Conservation (phyloP, 1,140 invertebrate species). For the Drosophila truncata region DNA sequence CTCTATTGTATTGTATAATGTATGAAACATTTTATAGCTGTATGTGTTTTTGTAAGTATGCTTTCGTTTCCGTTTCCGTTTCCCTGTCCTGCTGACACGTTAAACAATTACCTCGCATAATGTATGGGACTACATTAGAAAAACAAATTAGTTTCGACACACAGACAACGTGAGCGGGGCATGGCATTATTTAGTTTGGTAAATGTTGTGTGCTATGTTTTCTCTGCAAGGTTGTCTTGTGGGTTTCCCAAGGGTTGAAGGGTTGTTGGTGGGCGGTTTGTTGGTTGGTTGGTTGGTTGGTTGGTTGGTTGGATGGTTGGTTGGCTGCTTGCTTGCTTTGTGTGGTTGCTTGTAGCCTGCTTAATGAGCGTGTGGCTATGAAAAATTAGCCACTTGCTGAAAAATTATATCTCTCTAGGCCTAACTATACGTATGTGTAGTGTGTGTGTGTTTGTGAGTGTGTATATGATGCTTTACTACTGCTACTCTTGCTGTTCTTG, state of each 20-base stretch:
- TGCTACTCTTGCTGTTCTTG: conserved; percentile 18
- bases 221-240: conserved; percentile 35
- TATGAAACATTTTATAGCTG: conserved; percentile 65
- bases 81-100: conserved; percentile 61
- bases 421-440: conserved; percentile 56
- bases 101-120: conserved; percentile 77
- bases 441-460: conserved; percentile 53
- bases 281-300: conserved; percentile 13
- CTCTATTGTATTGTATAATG: conserved; percentile 73
- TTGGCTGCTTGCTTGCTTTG: conserved; percentile 13
- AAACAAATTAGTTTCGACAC: conserved; percentile 72
- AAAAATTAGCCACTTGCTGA: conserved; percentile 82
- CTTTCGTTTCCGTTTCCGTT: conserved; percentile 30
- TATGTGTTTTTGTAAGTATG: conserved; percentile 18
- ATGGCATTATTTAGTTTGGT: conserved; percentile 34
- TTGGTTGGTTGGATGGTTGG: conserved; percentile 5
- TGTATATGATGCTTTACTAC: conserved; percentile 52
- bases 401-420: conserved; percentile 70
- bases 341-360: conserved; percentile 44
- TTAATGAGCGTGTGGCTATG: conserved; percentile 79
- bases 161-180: conserved; percentile 46
- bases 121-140: conserved; percentile 74
- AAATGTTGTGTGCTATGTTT: conserved; percentile 34
- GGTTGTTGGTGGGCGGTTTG: conserved; percentile 52
- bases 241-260: conserved; percentile 39